Conservation (phyloP, 2,888 invertebrate genomes). For the Protophormia terraenovae region DNA sequence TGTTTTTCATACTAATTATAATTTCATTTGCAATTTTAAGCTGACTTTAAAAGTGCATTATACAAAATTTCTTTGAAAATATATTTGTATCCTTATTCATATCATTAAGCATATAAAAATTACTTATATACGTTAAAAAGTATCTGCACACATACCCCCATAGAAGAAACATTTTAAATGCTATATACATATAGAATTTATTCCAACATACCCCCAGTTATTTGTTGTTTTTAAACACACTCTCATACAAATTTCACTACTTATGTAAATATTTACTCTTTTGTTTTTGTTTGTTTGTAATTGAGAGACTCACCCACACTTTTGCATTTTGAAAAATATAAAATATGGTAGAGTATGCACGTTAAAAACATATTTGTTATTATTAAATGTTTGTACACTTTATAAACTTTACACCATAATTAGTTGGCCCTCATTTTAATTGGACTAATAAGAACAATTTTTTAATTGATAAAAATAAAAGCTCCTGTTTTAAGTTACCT, state of each 20-base stretch:
- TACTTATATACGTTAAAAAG: no score
- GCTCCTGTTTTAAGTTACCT: no score
- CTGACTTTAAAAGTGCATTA: no score
- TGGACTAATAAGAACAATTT: not conserved
- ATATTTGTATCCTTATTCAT: no score
- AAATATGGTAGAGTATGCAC: not conserved
- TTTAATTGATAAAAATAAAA: no score
- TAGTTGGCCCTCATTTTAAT: not conserved
- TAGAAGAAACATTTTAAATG: not conserved
- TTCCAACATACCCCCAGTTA: slow-evolving; percentile 8
- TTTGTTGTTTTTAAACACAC: not conserved
- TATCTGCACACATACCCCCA: not conserved
- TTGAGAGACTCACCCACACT: not conserved
- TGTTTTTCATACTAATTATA: no score
- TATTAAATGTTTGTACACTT: slow-evolving; percentile 3
- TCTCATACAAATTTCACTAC: not conserved
- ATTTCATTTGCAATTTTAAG: no score
- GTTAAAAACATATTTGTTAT: not conserved
- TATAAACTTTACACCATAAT: not conserved
- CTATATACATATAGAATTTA: no score
- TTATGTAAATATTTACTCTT: slow-evolving; percentile 15
- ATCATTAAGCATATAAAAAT: no score
- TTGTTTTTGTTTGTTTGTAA: not conserved
- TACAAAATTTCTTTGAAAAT: no score
- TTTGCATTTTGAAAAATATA: not conserved